A percentile compares a stretch with the other conserved stretches of the same genome.
phyloP scores from a whole-genome alignment of 2,888 invertebrate species.

The Hedya salicella region DNA sequence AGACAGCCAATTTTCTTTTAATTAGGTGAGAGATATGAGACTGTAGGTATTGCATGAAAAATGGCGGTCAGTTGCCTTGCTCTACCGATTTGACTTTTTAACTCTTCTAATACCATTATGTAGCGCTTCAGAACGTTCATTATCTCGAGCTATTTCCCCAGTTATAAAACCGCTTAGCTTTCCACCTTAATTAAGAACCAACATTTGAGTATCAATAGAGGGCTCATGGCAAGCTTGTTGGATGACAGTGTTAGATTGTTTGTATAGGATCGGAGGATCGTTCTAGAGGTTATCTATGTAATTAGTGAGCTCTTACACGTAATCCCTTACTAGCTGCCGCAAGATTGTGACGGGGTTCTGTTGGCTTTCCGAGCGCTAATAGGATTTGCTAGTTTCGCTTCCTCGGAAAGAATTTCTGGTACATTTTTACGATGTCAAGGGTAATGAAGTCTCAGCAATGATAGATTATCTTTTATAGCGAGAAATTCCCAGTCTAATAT shows the following conservation, averaged over 20 bases:
- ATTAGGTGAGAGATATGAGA: too few species aligned
- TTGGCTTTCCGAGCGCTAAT: slow-evolving; percentile 51
- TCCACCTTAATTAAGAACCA: slow-evolving; percentile 22
- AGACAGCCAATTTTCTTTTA: too few species aligned
- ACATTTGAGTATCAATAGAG: slow-evolving; percentile 39
- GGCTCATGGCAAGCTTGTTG: slow-evolving; percentile 55
- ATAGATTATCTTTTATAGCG: background rate
- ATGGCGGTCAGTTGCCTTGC: background rate
- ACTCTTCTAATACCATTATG: slow-evolving; percentile 24
- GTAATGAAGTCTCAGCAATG: background rate
- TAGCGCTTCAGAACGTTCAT: background rate
- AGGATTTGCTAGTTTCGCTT: slow-evolving; percentile 31
- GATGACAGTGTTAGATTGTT: slow-evolving; percentile 65
- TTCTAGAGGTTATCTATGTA: slow-evolving; percentile 74
- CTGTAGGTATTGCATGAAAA: too few species aligned
- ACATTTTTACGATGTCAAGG: slow-evolving; percentile 21
- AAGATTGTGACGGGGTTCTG: slow-evolving; percentile 67
- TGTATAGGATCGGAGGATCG: slow-evolving; percentile 73
- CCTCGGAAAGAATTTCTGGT: slow-evolving; percentile 26
- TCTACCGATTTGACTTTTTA: background rate
- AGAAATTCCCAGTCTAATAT: too few species aligned
- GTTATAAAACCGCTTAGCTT: slow-evolving; percentile 17
- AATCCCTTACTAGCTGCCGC: slow-evolving; percentile 69
- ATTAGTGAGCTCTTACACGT: slow-evolving; percentile 77
- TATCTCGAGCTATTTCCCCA: slow-evolving; percentile 4